Percentiles rank a stretch among this genome's conserved stretches.
These are phyloP conservation scores for Rhynchonycteris naso DNA, from an alignment of 2,797 vertebrate species.

Conservation along the genomic window DNA sequence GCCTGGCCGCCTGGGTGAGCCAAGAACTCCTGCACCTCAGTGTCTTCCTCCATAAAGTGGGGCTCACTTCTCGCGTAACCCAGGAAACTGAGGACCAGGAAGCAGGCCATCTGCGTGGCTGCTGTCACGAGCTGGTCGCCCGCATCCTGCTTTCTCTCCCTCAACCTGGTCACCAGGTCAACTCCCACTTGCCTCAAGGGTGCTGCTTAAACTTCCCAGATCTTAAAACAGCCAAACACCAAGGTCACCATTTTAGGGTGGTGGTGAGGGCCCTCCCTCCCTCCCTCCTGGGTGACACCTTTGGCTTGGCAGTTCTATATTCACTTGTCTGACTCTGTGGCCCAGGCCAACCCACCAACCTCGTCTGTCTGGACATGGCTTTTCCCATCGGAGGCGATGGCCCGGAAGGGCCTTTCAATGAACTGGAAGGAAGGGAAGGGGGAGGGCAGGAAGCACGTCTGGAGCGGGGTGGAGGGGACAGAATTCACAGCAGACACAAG, in stretches of 20 bases:
- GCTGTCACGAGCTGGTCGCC: accelerated
- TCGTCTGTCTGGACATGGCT: not conserved
- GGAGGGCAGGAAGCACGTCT: not conserved
- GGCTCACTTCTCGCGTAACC: accelerated
- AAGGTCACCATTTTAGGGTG: not conserved
- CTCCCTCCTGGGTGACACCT: not conserved
- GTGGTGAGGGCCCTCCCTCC: no score
- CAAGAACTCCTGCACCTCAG: not conserved
- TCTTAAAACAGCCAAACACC: not conserved
- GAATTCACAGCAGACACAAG: not conserved
- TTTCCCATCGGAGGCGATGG: not conserved
- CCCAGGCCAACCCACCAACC: not conserved
- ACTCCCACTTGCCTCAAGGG: not conserved
- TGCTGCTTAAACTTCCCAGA: not conserved
- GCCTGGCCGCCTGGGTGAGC: not conserved
- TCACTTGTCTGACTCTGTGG: not conserved
- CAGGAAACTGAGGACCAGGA: not conserved
- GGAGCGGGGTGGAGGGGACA: not conserved
- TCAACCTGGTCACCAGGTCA: not conserved
- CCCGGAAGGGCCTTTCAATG: constrained; percentile 2
- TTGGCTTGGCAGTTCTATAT: not conserved
- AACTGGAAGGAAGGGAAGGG: not conserved
- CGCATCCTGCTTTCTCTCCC: not conserved
- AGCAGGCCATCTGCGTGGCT: accelerated
- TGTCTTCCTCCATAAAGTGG: not conserved